Conservation (phyloP, 2,113 vertebrate species). For the Sylvilagus bachmani region DNA sequence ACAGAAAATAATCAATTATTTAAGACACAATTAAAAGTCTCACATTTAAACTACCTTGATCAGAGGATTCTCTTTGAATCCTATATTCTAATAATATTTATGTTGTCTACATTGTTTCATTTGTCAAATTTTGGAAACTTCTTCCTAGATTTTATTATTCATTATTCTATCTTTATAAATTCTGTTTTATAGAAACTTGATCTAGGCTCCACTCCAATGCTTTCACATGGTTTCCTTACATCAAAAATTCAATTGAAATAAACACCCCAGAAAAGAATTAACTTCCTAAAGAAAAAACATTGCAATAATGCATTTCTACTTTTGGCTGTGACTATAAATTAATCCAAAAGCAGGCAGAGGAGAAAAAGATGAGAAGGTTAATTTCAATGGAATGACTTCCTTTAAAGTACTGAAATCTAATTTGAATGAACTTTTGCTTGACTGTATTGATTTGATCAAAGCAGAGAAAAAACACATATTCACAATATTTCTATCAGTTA, state of each 20-base stretch:
- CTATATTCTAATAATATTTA: neutral
- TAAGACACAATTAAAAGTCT: neutral
- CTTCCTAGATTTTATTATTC: neutral
- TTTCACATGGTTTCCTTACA: neutral
- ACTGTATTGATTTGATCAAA: conserved; percentile 58
- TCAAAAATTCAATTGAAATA: neutral
- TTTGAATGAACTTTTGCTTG: conserved; percentile 21
- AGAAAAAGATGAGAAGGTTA: conserved; percentile 18
- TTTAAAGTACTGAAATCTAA: conserved; percentile 63
- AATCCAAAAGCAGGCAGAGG: neutral
- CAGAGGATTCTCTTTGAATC: neutral
- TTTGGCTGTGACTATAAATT: conserved; percentile 10
- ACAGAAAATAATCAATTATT: neutral
- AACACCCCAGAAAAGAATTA: neutral
- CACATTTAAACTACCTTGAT: neutral
- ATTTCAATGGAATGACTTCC: conserved; percentile 28
- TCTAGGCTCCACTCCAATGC: neutral
- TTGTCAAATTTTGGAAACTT: neutral
- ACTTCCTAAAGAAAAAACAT: neutral
- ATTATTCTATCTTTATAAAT: neutral
- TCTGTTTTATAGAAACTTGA: neutral
- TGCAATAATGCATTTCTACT: neutral
- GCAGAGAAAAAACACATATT: conserved; percentile 50
- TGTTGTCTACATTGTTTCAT: neutral
- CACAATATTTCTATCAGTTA: conserved; percentile 24